Evolutionary conservation across 2,888 invertebrate species (phyloP), one percentile per base, ranked within the genome.

Genomic region (Pandemis heparana): DNA sequence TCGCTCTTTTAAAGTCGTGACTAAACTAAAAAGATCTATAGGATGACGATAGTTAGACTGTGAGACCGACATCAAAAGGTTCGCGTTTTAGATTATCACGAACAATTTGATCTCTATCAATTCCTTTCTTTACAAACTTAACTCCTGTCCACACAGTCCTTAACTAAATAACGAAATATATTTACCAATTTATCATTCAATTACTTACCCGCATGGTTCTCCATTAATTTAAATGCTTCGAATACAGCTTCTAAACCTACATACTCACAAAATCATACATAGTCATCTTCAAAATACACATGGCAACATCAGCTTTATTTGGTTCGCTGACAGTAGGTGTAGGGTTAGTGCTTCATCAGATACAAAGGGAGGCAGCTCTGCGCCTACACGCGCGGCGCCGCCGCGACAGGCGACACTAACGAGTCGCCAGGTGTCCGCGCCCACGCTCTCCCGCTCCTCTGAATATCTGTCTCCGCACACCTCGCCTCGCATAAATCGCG

Each of bases 391-490:
- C 23, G 46, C 43, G 48, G 48, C 63, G 48, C 32, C 59, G 72
- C 53, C 77, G 79, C 76, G 86, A 86, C 87, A 82, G 84, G 85
- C 89, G 90, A 90, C 91, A 87, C 90, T 92, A 92, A 91, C 91
- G 90, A 91, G 89, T 86, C 88, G 91, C 93, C 94, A 94, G 94
- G 94, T 94, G 94, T 92, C 86, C 88, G 83, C 91, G 89, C 92
- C 93, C 91, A 92, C 94, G 89, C 90, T 84, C 81, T 75, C 83
- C 81, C 86, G 87, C 87, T 90, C 89, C 87, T 91, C 90, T 85
- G 85, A 88, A 88, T 90, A 91, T 91, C 91, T 92, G 92, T 92
- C 91, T 90, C 88, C 87, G 84, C 83, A 83, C 86, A 88, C 87
- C 88, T 88, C 87, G 84, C 71, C 72, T 62, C 85, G 83, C 89